These are phyloP conservation scores for Rhipidura dahli DNA, from an alignment of 2,113 vertebrate genomes.

Conservation along the genomic window DNA sequence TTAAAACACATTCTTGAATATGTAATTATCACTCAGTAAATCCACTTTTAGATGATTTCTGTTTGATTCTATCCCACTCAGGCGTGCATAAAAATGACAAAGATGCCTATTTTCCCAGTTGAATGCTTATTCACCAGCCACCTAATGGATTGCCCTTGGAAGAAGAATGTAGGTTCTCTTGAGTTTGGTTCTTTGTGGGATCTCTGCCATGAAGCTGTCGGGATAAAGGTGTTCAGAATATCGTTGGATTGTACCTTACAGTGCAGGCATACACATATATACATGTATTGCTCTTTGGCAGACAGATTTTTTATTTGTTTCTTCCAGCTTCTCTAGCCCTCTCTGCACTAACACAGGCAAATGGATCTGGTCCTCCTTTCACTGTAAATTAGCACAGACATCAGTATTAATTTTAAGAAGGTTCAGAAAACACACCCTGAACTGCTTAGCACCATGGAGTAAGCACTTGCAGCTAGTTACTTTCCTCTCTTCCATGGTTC, in stretches of 20 bases:
- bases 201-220: neutral
- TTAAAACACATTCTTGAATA: neutral
- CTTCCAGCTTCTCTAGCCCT: neutral
- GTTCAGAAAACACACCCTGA: neutral
- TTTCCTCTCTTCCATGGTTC: neutral
- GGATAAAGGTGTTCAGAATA: neutral
- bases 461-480: neutral
- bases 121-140: neutral
- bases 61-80: neutral
- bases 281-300: neutral
- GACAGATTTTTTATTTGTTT: neutral
- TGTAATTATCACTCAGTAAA: neutral
- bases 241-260: neutral
- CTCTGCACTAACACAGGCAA: neutral
- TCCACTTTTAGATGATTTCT: neutral
- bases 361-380: neutral
- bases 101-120: neutral
- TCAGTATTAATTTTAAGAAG: neutral
- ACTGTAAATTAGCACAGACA: neutral
- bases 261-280: accelerated
- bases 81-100: neutral
- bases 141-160: neutral
- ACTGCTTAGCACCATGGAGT: neutral
- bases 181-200: neutral
- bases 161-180: neutral